phyloP scores from a whole-genome alignment of 2,797 vertebrate species.

The Synaphobranchus kaupii region DNA sequence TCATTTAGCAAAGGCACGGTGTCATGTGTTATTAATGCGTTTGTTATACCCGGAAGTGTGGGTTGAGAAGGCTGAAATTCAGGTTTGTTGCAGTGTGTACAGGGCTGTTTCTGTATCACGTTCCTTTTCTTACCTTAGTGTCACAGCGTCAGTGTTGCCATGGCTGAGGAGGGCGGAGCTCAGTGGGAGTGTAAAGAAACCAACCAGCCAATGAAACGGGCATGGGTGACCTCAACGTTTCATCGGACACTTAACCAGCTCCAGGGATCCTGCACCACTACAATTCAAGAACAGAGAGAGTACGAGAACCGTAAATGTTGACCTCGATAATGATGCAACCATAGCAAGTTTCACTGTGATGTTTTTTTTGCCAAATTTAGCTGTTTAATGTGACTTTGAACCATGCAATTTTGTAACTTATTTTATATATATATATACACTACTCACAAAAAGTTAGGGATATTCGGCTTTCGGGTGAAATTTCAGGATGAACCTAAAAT shows the following conservation, averaged over 20 bases:
- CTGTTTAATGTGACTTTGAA: neutral
- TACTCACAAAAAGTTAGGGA: no score
- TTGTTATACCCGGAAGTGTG: neutral
- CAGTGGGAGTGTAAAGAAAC: constrained; percentile 98
- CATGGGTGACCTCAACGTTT: constrained; percentile 80
- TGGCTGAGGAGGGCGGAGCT: constrained; percentile 77
- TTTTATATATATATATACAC: no score
- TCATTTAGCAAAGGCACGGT: neutral
- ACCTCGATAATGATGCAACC: neutral
- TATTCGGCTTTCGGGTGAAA: no score
- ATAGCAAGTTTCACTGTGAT: neutral
- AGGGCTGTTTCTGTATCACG: neutral
- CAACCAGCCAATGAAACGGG: constrained; percentile 88
- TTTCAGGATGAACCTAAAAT: no score
- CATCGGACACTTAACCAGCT: constrained; percentile 84
- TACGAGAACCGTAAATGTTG: constrained; percentile 55
- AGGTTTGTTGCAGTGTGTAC: neutral
- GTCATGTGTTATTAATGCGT: neutral
- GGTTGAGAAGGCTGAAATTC: no score
- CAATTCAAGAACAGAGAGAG: constrained; percentile 86
- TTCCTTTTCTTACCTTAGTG: neutral
- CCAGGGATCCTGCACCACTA: constrained; percentile 69
- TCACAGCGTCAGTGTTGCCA: constrained; percentile 42
- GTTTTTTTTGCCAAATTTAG: neutral
- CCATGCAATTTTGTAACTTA: neutral